Evolutionary conservation across 1,140 invertebrate genomes (phyloP), one percentile per base, ranked within the genome.

Genomic region (Pogonomyrmex barbatus): DNA sequence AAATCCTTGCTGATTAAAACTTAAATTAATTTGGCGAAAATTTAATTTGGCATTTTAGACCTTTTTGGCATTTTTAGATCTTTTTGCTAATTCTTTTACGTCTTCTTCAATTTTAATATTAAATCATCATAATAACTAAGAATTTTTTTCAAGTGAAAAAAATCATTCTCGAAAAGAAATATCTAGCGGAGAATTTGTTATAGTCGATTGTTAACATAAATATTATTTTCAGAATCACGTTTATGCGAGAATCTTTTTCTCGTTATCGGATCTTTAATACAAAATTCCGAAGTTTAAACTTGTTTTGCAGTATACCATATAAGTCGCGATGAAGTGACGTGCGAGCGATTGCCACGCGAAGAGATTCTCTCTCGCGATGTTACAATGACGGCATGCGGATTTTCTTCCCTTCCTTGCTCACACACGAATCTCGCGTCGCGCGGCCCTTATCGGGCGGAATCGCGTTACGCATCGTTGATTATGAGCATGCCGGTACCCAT

Each of bases 381-480:
- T 58, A 76, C 36, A 87, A 83, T 85, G 75, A 81, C 79, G 52
- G 24, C 45, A 9, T 12, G 30, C 36, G 8, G 52, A 14, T 78
- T 73, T 79, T 76, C 73, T 81, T 88, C 76, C 73, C 67, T 67
- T 67, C 77, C 47, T 58, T 24, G 54, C n/a, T 68, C 52, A 54
- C 50, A 10, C 56, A 10, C 56, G 67, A 78, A 50, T 71, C 65
- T 45, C 73, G 17, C 65, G 58, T 65, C 60, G 52, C 50, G 75
- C 71, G 47, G 58, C 17, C 36, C 78, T 83, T 90, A 89, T 90
- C 88, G 86, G 65, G 50, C 58, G 78, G 65, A 84, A 90, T 84
- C 88, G 67, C 88, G 88, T 90, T 84, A 90, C 88, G 85, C 88
- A 60, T 84, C 88, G 88, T 84, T 89, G 88, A 89, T 87, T 89